Percentiles rank a stretch among this genome's conserved stretches.
Evolutionary conservation across 2,888 invertebrate genomes (phyloP).

Genomic region (Dolomedes plantarius): DNA sequence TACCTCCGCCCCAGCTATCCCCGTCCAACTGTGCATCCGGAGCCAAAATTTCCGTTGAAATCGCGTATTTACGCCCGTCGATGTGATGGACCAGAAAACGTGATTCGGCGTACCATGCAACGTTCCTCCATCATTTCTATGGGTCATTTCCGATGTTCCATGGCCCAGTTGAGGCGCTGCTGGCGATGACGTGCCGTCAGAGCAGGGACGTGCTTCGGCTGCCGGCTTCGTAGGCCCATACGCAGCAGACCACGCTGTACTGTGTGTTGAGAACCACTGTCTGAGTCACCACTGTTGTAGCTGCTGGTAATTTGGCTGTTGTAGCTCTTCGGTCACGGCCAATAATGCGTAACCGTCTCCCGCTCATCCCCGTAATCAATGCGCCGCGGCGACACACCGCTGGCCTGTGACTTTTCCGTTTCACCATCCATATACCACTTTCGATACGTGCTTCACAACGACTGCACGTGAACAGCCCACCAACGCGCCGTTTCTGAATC

Average conservation of each 20-base stretch:
- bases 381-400: background rate
- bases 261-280: background rate
- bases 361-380: background rate
- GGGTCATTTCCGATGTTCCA: background rate
- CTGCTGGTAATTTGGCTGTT: background rate
- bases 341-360: background rate
- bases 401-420: background rate
- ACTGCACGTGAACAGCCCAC: too few species aligned
- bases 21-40: too few species aligned
- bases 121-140: background rate
- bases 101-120: too few species aligned
- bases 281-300: background rate
- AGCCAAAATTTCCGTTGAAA: too few species aligned
- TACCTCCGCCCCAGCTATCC: too few species aligned
- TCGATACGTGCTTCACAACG: too few species aligned
- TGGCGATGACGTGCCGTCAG: background rate
- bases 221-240: background rate
- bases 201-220: background rate
- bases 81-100: too few species aligned
- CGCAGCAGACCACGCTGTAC: background rate
- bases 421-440: too few species aligned
- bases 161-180: background rate
- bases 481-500: background rate
- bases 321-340: background rate
- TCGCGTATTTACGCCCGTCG: too few species aligned